phyloP scores from a whole-genome alignment of 2,113 vertebrate genomes.

The Pterocles orientalis region DNA sequence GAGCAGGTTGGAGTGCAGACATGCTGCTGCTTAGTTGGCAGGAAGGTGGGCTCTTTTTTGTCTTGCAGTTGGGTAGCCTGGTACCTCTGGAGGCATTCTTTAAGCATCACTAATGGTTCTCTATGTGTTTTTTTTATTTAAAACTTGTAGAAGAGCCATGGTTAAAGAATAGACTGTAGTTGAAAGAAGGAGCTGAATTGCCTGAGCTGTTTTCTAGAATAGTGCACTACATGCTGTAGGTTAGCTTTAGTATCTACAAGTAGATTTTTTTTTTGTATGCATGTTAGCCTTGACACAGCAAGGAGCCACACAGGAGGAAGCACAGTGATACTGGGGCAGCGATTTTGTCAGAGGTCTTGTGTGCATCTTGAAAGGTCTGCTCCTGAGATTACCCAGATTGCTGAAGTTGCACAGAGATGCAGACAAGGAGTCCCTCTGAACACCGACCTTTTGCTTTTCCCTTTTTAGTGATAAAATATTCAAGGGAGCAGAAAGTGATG shows the following conservation, averaged over 20 bases:
- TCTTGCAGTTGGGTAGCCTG: neutral
- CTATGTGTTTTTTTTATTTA: neutral
- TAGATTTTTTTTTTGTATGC: neutral
- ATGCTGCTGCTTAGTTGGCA: neutral
- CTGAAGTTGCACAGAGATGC: neutral
- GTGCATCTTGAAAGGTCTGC: neutral
- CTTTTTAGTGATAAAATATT: conserved; percentile 41
- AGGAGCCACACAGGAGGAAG: neutral
- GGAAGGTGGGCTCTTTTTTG: neutral
- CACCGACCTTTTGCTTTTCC: conserved; percentile 18
- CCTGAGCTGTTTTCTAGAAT: conserved; percentile 9
- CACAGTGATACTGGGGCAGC: neutral
- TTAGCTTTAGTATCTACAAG: neutral
- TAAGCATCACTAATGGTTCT: neutral
- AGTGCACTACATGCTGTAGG: neutral
- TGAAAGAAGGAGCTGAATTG: neutral
- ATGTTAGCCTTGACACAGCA: neutral
- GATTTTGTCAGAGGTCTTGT: conserved; percentile 22
- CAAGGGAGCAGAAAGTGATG: conserved; percentile 33
- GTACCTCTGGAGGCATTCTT: neutral
- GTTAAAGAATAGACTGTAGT: neutral
- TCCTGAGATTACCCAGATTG: conserved; percentile 2
- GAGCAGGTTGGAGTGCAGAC: neutral
- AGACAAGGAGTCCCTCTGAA: conserved; percentile 31
- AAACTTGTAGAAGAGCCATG: neutral